These are phyloP conservation scores for Lydus trimaculatus DNA, from an alignment of 2,888 invertebrate species.

Conservation along the genomic window DNA sequence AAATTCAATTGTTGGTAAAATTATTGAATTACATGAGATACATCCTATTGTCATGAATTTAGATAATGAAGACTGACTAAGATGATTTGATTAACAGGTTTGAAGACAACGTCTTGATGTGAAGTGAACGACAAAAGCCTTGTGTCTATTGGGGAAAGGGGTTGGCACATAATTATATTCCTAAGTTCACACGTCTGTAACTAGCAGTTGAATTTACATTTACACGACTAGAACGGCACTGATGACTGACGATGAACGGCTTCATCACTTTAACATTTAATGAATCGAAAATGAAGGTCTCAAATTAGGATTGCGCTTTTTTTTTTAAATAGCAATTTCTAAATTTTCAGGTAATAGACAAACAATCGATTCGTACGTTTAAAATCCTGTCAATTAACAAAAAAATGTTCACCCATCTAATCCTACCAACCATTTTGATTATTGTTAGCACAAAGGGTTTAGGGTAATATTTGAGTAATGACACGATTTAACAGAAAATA, in stretches of 20 bases:
- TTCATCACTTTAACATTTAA: background rate
- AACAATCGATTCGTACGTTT: background rate
- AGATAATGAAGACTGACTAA: slow-evolving; percentile 43
- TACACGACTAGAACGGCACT: background rate
- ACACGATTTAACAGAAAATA: background rate
- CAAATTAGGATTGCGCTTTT: background rate
- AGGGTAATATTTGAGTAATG: background rate
- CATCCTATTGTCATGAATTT: slow-evolving; percentile 37
- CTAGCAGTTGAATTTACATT: slow-evolving; percentile 38
- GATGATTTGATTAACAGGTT: slow-evolving; percentile 43
- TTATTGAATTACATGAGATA: slow-evolving; percentile 40
- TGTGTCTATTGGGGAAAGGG: slow-evolving; percentile 29
- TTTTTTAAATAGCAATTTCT: background rate
- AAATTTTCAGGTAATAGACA: background rate
- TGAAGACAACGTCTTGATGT: slow-evolving; percentile 32
- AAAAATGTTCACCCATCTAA: background rate
- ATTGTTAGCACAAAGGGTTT: background rate
- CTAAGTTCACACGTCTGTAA: slow-evolving; percentile 39
- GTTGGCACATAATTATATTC: slow-evolving; percentile 34
- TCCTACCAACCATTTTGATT: background rate
- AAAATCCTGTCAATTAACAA: too few relatives aligned
- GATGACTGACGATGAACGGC: background rate
- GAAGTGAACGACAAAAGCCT: slow-evolving; percentile 34
- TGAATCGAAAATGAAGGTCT: background rate
- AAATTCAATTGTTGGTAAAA: slow-evolving; percentile 35